A percentile compares a stretch with the other conserved stretches of the same genome.
phyloP scores from a whole-genome alignment of 2,888 invertebrate species.

The Arrhopalites spinosus region DNA sequence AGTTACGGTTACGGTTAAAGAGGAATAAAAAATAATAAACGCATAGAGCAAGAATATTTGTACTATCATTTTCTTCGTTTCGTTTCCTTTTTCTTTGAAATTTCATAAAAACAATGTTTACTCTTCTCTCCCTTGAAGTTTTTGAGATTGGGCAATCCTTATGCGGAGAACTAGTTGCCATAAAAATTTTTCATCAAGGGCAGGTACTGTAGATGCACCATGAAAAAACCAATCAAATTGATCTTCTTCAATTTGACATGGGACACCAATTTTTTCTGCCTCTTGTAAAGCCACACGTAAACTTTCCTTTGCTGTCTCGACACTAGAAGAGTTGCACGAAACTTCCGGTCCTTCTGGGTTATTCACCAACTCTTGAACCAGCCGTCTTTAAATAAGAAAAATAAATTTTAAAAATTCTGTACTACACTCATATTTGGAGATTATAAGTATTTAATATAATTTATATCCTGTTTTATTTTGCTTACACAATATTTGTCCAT shows the following conservation, averaged over 20 bases:
- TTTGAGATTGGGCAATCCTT: slow-evolving; percentile 18
- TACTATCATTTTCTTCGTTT: no score
- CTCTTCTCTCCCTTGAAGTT: slow-evolving; percentile 16
- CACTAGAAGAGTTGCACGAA: slow-evolving; percentile 1
- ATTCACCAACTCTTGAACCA: slow-evolving; percentile 23
- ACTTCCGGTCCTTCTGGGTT: not conserved
- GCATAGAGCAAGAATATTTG: no score
- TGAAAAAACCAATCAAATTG: slow-evolving; percentile 11
- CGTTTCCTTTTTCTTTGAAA: no score
- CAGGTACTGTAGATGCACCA: slow-evolving; percentile 1
- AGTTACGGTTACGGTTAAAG: not conserved
- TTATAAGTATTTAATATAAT: no score
- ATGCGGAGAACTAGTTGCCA: slow-evolving; percentile 22
- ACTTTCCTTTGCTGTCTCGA: slow-evolving; percentile 13
- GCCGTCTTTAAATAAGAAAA: slow-evolving; percentile 1
- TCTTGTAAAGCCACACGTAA: slow-evolving; percentile 21
- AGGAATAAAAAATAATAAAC: not conserved
- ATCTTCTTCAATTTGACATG: not conserved
- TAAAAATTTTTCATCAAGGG: slow-evolving; percentile 25
- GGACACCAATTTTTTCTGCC: slow-evolving; percentile 12
- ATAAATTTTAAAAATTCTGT: not conserved
- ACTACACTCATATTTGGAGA: no score
- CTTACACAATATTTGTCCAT: slow-evolving; percentile 36
- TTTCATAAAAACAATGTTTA: no score
- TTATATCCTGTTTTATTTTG: no score